Conservation (phyloP, 2,797 vertebrate genomes). For the Nyctibius grandis region DNA sequence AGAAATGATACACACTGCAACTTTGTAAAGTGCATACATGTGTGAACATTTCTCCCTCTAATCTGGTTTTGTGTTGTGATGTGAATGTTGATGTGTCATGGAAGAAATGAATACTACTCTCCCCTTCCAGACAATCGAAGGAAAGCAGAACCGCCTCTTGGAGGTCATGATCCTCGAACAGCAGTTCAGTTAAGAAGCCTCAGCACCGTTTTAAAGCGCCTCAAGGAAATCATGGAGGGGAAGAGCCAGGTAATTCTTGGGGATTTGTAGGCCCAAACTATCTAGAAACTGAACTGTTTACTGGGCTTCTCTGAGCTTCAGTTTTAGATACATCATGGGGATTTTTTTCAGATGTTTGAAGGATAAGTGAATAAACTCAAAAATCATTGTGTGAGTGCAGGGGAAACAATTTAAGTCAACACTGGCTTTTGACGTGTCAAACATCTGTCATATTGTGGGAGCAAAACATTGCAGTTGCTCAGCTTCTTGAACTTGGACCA, state of each 20-base stretch:
- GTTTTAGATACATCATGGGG: not conserved
- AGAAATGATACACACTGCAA: not conserved
- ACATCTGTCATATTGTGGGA: not conserved
- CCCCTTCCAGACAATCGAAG: constrained; percentile 83
- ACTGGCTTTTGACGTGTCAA: not conserved
- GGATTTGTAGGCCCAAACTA: not conserved
- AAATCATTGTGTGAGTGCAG: not conserved
- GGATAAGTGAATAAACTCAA: not conserved
- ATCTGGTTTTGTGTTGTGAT: not conserved
- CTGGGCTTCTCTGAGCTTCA: not conserved
- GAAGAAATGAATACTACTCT: not conserved
- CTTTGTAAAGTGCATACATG: not conserved
- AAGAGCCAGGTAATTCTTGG: constrained; percentile 89
- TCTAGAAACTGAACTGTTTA: not conserved
- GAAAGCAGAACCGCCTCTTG: constrained; percentile 87
- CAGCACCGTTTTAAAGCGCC: constrained; percentile 89
- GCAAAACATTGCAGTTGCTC: not conserved
- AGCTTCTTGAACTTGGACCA: not conserved
- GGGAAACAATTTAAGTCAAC: not conserved
- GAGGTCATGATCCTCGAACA: constrained; percentile 93
- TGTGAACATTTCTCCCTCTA: not conserved
- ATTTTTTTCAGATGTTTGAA: not conserved
- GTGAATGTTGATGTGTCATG: not conserved
- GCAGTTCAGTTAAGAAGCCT: constrained; percentile 94
- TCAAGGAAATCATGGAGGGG: constrained; percentile 99